Percentiles rank a stretch among this genome's conserved stretches.
phyloP scores from a whole-genome alignment of 1,140 invertebrate genomes.

The Calliopsis andreniformis region DNA sequence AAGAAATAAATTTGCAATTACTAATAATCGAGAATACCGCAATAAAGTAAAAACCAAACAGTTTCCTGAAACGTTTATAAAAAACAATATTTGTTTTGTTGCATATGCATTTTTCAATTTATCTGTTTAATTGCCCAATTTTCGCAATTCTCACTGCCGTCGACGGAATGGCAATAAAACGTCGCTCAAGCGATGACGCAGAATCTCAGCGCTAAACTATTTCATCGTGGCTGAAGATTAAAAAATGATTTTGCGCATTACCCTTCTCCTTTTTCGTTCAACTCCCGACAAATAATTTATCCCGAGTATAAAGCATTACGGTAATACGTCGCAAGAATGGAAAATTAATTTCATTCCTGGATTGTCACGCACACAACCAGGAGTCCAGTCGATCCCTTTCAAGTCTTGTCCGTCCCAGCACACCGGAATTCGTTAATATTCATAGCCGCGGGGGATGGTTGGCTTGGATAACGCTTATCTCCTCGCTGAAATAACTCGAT shows the following conservation, averaged over 20 bases:
- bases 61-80: background rate
- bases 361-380: constrained; percentile 62
- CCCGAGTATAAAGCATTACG: constrained; percentile 46
- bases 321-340: constrained; percentile 51
- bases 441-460: constrained; percentile 69
- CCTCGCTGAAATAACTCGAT: constrained; percentile 77
- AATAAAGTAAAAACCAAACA: too few relatives aligned
- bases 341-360: constrained; percentile 71
- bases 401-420: constrained; percentile 65
- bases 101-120: background rate
- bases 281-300: constrained; percentile 60
- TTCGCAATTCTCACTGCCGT: background rate
- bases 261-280: background rate
- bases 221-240: too few relatives aligned
- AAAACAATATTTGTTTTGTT: background rate
- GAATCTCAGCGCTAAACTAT: background rate
- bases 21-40: too few relatives aligned
- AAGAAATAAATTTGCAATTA: too few relatives aligned
- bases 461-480: constrained; percentile 76
- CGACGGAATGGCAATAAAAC: too few relatives aligned
- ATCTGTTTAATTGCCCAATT: background rate
- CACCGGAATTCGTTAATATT: constrained; percentile 75
- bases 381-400: constrained; percentile 70
- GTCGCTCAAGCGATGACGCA: background rate
- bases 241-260: background rate